These are phyloP conservation scores for Brachymystax lenok DNA, from an alignment of 2,797 vertebrate species.

Conservation along the genomic window DNA sequence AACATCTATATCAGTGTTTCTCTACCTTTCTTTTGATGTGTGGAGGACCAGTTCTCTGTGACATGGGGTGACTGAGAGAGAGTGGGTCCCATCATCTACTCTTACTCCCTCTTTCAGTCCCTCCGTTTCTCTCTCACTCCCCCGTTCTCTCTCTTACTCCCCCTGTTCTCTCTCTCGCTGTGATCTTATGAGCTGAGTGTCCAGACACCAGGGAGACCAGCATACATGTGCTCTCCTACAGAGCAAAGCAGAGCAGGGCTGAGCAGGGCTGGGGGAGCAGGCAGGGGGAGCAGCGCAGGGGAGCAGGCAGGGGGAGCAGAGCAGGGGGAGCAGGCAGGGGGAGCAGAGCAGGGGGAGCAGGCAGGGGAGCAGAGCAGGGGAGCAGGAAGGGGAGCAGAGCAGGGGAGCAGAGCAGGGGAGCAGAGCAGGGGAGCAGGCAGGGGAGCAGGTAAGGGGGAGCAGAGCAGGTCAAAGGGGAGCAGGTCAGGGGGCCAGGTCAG, in stretches of 20 bases:
- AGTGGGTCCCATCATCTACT: constrained; percentile 41
- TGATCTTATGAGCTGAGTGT: constrained; percentile 60
- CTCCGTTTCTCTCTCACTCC: constrained; percentile 1
- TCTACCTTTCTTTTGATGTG: constrained; percentile 39
- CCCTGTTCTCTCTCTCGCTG: constrained; percentile 22
- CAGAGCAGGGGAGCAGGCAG: no score
- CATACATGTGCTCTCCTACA: background rate
- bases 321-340: no score
- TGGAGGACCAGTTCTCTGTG: constrained; percentile 46
- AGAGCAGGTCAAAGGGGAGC: no score
- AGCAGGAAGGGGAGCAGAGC: no score
- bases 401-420: constrained; percentile 1
- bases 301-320: no score
- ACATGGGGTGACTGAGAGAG: constrained; percentile 25
- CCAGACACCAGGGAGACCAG: background rate
- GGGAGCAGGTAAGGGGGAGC: no score
- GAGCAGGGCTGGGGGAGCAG: no score
- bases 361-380: no score
- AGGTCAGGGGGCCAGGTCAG: background rate
- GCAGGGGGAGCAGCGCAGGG: no score
- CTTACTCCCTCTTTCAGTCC: constrained; percentile 25
- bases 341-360: no score
- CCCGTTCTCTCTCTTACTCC: background rate
- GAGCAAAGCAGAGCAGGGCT: background rate
- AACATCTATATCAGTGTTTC: no score